Evolutionary conservation across 1,140 invertebrate genomes (phyloP).

Genomic region (Liolophura sinensis): DNA sequence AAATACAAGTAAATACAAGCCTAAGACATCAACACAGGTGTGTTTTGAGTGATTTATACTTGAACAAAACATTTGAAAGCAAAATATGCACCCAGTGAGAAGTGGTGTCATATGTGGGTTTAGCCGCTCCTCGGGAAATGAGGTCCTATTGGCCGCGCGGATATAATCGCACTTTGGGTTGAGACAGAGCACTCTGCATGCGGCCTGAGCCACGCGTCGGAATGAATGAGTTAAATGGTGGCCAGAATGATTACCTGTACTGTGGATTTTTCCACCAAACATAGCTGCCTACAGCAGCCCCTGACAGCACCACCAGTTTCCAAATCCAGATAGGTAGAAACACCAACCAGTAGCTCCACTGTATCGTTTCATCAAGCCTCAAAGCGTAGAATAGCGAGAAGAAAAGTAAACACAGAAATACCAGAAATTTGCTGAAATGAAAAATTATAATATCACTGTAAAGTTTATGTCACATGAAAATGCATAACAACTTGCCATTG

Average conservation of each 20-base stretch:
- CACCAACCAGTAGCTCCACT: constrained; percentile 93
- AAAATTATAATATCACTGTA: constrained; percentile 24
- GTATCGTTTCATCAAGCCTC: constrained; percentile 81
- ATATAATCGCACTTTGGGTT: too few relatives aligned
- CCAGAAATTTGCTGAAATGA: constrained; percentile 89
- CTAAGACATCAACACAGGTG: not conserved
- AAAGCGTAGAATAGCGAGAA: constrained; percentile 90
- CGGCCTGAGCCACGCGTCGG: too few relatives aligned
- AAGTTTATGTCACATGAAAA: constrained; percentile 10
- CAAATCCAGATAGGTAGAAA: constrained; percentile 96
- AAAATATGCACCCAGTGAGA: too few relatives aligned
- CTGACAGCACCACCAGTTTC: constrained; percentile 88
- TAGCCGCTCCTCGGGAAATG: too few relatives aligned
- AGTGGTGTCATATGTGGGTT: too few relatives aligned
- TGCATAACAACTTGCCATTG: constrained; percentile 14
- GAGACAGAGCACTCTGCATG: too few relatives aligned
- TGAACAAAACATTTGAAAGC: too few relatives aligned
- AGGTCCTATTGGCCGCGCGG: too few relatives aligned
- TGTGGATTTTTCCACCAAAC: constrained; percentile 95
- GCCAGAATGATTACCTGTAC: constrained; percentile 69
- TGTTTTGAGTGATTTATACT: not conserved
- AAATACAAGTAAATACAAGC: too few relatives aligned
- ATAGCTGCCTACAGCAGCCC: constrained; percentile 86
- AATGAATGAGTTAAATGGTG: not conserved
- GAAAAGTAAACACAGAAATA: constrained; percentile 87